Percentiles rank a stretch among this genome's conserved stretches.
These are phyloP conservation scores for Antechinus stuartii DNA, from an alignment of 2,113 vertebrate genomes.

Conservation along the genomic window DNA sequence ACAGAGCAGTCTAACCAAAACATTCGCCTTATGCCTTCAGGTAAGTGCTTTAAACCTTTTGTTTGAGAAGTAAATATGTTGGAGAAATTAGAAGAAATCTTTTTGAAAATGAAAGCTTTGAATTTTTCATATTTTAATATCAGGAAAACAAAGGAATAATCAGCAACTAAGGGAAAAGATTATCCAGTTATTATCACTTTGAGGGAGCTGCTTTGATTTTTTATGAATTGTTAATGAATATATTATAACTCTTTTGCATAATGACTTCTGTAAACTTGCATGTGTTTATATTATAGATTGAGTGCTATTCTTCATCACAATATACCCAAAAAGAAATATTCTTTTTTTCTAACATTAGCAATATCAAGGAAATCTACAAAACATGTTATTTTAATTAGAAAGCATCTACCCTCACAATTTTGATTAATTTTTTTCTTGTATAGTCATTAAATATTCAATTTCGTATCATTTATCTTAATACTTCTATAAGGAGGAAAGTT, in stretches of 20 bases:
- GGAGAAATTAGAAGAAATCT: background rate
- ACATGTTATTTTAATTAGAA: background rate
- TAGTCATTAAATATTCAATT: background rate
- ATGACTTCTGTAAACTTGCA: background rate
- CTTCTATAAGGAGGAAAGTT: background rate
- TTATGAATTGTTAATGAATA: background rate
- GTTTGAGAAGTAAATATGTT: background rate
- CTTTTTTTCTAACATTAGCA: background rate
- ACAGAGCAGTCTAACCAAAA: constrained; percentile 80
- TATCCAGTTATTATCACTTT: background rate
- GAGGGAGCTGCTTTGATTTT: background rate
- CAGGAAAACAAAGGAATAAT: background rate
- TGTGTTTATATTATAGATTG: background rate
- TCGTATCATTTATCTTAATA: background rate
- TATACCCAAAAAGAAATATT: background rate
- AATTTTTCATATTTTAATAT: background rate
- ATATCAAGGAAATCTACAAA: background rate
- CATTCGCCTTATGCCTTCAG: constrained; percentile 94
- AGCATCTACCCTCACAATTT: background rate
- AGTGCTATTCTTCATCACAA: background rate
- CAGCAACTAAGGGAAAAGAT: background rate
- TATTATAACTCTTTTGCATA: background rate
- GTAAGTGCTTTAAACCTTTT: constrained; percentile 79
- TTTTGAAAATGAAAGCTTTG: background rate
- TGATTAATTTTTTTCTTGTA: background rate